phyloP scores from a whole-genome alignment of 1,140 invertebrate genomes.

The Colletes gigas region DNA sequence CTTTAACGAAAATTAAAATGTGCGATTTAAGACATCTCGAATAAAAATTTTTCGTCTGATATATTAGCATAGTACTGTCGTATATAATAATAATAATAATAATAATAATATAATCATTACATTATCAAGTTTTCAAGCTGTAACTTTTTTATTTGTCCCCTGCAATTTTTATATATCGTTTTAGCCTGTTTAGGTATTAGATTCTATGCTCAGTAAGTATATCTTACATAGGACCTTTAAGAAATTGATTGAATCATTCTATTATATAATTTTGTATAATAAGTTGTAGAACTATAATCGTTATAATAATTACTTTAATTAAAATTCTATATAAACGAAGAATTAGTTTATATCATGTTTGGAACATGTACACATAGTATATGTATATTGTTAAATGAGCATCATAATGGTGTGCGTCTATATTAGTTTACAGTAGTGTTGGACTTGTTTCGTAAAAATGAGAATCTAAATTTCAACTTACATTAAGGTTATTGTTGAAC shows the following conservation, averaged over 20 bases:
- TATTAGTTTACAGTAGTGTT: not conserved
- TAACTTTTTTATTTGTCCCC: not conserved
- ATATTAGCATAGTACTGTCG: conserved; percentile 37
- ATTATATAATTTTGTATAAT: not conserved
- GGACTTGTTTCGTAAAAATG: not conserved
- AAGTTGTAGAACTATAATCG: not conserved
- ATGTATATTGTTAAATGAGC: conserved; percentile 17
- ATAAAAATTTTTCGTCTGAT: conserved; percentile 22
- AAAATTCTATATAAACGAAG: conserved; percentile 29
- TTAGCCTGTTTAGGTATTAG: not conserved
- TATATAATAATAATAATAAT: conserved; percentile 8
- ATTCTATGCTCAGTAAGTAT: not conserved
- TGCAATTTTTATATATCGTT: not conserved
- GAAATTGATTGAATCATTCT: not conserved
- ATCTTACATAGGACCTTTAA: not conserved
- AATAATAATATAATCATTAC: conserved; percentile 17
- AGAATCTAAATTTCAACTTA: not conserved
- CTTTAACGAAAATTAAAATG: conserved; percentile 13
- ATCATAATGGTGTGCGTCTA: not conserved
- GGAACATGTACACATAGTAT: conserved; percentile 6
- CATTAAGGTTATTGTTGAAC: not conserved
- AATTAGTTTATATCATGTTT: conserved; percentile 27
- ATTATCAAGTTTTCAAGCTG: conserved; percentile 17
- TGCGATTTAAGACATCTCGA: conserved; percentile 9
- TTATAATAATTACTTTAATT: not conserved